These are phyloP conservation scores for Moxostoma hubbsi DNA, from an alignment of 2,797 vertebrate genomes.

Conservation along the genomic window DNA sequence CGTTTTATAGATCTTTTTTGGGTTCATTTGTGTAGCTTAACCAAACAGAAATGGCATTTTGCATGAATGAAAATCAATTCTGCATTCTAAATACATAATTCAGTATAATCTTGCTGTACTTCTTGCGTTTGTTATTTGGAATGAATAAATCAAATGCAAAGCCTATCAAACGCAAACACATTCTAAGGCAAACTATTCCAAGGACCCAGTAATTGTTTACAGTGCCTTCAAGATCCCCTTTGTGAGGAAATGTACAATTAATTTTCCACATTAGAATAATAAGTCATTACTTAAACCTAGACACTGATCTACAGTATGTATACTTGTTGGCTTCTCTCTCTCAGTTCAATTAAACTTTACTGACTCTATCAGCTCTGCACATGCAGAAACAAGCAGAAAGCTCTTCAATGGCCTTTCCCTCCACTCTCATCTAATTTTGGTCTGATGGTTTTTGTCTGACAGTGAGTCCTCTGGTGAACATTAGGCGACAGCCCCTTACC, in stretches of 20 bases:
- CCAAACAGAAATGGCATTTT: constrained; percentile 43
- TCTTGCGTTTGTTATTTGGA: constrained; percentile 60
- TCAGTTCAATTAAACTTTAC: constrained; percentile 53
- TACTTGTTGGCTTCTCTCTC: constrained; percentile 32
- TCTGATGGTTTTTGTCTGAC: constrained; percentile 66
- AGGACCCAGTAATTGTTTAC: constrained; percentile 71
- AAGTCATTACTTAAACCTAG: constrained; percentile 66
- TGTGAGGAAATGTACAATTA: constrained; percentile 62
- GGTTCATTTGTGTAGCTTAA: constrained; percentile 9
- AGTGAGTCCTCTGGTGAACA: constrained; percentile 51
- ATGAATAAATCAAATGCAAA: constrained; percentile 68
- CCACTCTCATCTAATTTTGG: constrained; percentile 62
- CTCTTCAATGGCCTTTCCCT: constrained; percentile 52
- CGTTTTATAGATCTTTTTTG: neutral
- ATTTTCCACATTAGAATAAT: constrained; percentile 67
- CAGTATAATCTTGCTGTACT: constrained; percentile 54
- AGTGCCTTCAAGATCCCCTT: constrained; percentile 60
- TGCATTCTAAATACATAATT: constrained; percentile 50
- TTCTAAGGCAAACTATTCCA: constrained; percentile 66
- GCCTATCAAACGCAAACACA: constrained; percentile 66
- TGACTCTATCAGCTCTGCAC: constrained; percentile 44
- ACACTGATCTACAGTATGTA: constrained; percentile 52
- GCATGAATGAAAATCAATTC: constrained; percentile 40
- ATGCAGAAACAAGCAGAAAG: constrained; percentile 45
- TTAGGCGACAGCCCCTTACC: constrained; percentile 69